Base-by-base conservation (phyloP, 2,797 vertebrate genomes). In the Acridotheres tristis region DNA sequence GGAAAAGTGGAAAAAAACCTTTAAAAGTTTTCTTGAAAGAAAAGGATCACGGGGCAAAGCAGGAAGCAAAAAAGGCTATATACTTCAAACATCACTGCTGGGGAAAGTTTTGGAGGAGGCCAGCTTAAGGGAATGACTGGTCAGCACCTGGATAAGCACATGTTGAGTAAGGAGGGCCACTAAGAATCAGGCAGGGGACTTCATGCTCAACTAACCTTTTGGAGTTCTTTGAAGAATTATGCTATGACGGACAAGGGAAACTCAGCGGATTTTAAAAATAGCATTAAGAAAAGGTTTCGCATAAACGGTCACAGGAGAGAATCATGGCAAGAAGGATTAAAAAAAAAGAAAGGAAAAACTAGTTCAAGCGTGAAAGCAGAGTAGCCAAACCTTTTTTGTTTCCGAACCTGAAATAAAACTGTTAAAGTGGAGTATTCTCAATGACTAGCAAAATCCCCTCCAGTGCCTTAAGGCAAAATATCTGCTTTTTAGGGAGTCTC, bases 141-240 rank as follows among this genome's bases (percentile, higher is more conserved):
- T 90, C 93, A 96, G 96, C 93, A 96, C 82, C 79, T 96, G 93
- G 92, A 89, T 94, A 96, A 94, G 94, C 93, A 92, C 45, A 32
- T 48, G 61, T 90, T 74, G 53, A 94, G 36, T 96, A 91, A 88
- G 83, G 87, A 91, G 90, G 92, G 95, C 88, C 81, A 93, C 92
- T 92, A 90, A 96, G 72, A 97, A 66, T 86, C 94, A 94, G 94
- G 95, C 79, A 94, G 68, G 91, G 86, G 61, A 90, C 95, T 85
- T 91, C 93, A 95, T 94, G 95, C 96, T 95, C 84, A 96, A 95
- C 93, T 85, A 94, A 96, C 84, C 92, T 94, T 91, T 76, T 84
- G 88, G 78, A 94, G 94, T 2, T 95, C 95, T 93, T 94, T 94
- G 90, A 92, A 95, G 94, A 96, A 86, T 89, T 95, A 93, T 89